Evolutionary conservation across 2,113 vertebrate genomes (phyloP).

Genomic region (Grantiella picta): DNA sequence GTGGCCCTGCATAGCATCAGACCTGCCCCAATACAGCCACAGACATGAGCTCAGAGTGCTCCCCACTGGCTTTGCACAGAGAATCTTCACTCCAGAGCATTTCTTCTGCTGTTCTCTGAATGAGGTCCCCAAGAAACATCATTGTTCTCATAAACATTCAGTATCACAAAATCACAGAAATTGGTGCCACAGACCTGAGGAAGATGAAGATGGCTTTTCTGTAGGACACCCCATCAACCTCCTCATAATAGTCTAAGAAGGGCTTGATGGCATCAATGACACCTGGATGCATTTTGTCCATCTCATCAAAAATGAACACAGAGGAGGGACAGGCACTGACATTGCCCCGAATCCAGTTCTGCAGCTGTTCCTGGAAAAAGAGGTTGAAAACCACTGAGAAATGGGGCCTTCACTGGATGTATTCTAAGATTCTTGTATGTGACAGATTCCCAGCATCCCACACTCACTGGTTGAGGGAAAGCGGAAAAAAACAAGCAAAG

Average conservation of each 20-base stretch:
- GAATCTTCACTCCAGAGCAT: not conserved
- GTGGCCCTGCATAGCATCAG: not conserved
- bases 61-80: not conserved
- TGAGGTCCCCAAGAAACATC: not conserved
- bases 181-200: conserved; percentile 81
- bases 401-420: not conserved
- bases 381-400: not conserved
- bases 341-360: conserved; percentile 88
- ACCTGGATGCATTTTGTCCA: conserved; percentile 92
- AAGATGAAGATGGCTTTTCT: conserved; percentile 91
- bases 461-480: not conserved
- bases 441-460: not conserved
- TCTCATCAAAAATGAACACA: conserved; percentile 94
- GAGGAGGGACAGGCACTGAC: conserved; percentile 83
- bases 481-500: not conserved
- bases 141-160: not conserved
- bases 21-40: not conserved
- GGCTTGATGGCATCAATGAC: conserved; percentile 93
- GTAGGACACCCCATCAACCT: conserved; percentile 86
- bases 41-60: not conserved
- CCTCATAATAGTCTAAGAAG: conserved; percentile 87
- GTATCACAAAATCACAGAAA: not conserved
- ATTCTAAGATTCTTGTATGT: not conserved
- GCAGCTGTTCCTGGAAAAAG: conserved; percentile 80
- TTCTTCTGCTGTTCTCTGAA: not conserved